Conservation (phyloP, 1,140 invertebrate genomes). For the Trachelipus rathkii region DNA sequence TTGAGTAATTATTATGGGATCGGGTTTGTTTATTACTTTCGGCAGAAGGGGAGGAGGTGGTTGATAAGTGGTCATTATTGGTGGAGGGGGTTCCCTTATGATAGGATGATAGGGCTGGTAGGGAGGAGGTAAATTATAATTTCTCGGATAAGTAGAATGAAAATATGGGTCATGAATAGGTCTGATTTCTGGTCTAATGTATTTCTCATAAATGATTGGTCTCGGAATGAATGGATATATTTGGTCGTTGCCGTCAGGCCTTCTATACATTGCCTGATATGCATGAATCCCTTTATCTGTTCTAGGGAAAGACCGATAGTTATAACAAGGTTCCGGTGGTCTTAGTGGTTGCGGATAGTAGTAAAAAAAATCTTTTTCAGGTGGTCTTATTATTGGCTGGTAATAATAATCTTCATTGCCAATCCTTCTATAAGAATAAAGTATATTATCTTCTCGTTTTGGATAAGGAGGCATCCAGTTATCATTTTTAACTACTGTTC, state of each 20-base stretch:
- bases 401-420: not conserved
- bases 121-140: not conserved
- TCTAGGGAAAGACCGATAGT: not conserved
- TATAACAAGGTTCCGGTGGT: not conserved
- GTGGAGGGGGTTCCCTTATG: not conserved
- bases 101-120: not conserved
- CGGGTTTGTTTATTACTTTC: not conserved
- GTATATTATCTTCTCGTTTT: not conserved
- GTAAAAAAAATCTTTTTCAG: not conserved
- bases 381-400: not conserved
- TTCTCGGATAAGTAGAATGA: not conserved
- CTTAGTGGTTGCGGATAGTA: not conserved
- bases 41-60: not conserved
- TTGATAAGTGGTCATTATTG: not conserved
- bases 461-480: not conserved
- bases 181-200: not conserved
- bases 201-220: not conserved
- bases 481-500: constrained; percentile 1
- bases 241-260: not conserved
- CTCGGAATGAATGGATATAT: not conserved
- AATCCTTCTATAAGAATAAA: not conserved
- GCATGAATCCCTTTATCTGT: not conserved
- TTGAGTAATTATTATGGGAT: not conserved
- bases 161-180: not conserved
- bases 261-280: not conserved